These are phyloP conservation scores for Synanthedon vespiformis DNA, from an alignment of 2,888 invertebrate genomes.

Conservation along the genomic window DNA sequence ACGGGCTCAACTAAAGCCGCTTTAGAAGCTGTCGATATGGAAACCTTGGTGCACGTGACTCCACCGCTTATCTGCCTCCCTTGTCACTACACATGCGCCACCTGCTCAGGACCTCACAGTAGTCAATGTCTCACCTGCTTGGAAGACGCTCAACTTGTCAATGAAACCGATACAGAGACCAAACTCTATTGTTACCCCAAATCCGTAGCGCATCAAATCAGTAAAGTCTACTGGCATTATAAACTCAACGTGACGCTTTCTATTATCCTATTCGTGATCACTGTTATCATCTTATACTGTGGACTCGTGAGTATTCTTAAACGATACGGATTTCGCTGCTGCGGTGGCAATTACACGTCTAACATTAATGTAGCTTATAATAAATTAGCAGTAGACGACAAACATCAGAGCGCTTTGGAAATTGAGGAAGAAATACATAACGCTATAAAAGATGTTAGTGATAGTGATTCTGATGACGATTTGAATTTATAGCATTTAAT, in stretches of 20 bases:
- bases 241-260: slow-evolving; percentile 49
- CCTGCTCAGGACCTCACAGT: slow-evolving; percentile 77
- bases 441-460: slow-evolving; percentile 48
- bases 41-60: slow-evolving; percentile 19
- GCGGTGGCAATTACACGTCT: slow-evolving; percentile 33
- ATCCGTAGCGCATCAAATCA: slow-evolving; percentile 48
- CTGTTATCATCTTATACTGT: slow-evolving; percentile 32
- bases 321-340: slow-evolving; percentile 21
- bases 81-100: slow-evolving; percentile 82
- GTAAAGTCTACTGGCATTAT: slow-evolving; percentile 54
- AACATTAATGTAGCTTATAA: slow-evolving; percentile 48
- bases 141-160: slow-evolving; percentile 72
- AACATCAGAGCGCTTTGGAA: slow-evolving; percentile 45
- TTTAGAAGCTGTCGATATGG: slow-evolving; percentile 49
- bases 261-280: slow-evolving; percentile 36
- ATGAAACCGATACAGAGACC: slow-evolving; percentile 43
- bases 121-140: slow-evolving; percentile 77
- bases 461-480: slow-evolving; percentile 55
- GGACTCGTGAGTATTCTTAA: slow-evolving; percentile 31
- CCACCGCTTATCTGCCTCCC: slow-evolving; percentile 65
- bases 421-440: slow-evolving; percentile 55
- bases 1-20: slow-evolving; percentile 23
- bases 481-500: slow-evolving; percentile 46
- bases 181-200: slow-evolving; percentile 65
- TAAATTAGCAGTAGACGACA: slow-evolving; percentile 51